These are phyloP conservation scores for Athalia cordata DNA, from an alignment of 2,888 invertebrate genomes.

Conservation along the genomic window DNA sequence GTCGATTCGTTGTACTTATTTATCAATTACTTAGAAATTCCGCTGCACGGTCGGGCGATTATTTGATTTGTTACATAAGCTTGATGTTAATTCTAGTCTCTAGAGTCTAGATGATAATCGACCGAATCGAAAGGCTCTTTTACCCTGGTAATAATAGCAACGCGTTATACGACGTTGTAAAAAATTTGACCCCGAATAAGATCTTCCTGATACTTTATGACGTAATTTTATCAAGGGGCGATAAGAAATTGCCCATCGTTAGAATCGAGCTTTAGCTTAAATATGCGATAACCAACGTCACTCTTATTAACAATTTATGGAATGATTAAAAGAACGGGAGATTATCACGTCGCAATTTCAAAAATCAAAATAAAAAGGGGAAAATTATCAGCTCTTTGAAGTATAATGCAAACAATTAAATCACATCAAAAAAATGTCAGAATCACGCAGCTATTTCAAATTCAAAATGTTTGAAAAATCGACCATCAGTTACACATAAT, in stretches of 20 bases:
- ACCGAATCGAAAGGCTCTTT: slow-evolving; percentile 15
- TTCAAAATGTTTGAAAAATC: too few relatives aligned
- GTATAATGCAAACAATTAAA: too few relatives aligned
- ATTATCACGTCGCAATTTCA: too few relatives aligned
- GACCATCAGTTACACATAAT: too few relatives aligned
- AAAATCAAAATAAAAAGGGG: too few relatives aligned
- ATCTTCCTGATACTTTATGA: slow-evolving; percentile 21
- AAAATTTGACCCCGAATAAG: slow-evolving; percentile 17
- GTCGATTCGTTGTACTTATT: too few relatives aligned
- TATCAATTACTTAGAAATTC: too few relatives aligned
- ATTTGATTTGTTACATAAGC: background rate
- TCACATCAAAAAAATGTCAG: too few relatives aligned
- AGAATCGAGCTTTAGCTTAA: background rate
- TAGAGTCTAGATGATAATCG: slow-evolving; percentile 8
- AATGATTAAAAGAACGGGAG: too few relatives aligned
- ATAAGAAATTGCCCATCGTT: background rate
- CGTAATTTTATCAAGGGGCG: slow-evolving; percentile 4
- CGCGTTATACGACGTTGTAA: slow-evolving; percentile 6
- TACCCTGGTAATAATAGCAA: background rate
- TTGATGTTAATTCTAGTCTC: background rate
- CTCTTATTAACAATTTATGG: background rate
- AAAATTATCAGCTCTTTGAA: too few relatives aligned
- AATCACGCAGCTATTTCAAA: too few relatives aligned
- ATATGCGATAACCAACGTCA: background rate
- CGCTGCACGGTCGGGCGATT: too few relatives aligned